Evolutionary conservation across 2,888 invertebrate genomes (phyloP), one percentile per base, ranked within the genome.

Genomic region (Ptilodon capucinus): DNA sequence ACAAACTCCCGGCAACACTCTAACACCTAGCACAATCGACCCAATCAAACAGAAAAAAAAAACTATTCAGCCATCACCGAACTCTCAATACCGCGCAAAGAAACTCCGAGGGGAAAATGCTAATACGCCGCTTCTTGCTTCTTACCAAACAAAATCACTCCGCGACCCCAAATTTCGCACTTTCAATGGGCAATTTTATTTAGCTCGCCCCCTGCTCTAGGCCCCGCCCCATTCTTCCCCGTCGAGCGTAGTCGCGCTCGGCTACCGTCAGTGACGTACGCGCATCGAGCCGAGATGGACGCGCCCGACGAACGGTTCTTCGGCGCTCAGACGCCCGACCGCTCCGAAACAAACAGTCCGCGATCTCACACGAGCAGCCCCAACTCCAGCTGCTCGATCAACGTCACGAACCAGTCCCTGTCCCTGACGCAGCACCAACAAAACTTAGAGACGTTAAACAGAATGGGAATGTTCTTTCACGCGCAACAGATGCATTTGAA

Each of bases 151-250:
- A 82, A 87, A 89, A 88, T 88, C 89, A 86, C 86, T 84, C 82
- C 85, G 84, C 85, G 84, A 84, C 86, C 86, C 88, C 87, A 84
- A 88, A 88, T 81, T 87, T 88, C 86, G 86, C 88, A 87, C 88
- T 86, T 85, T 84, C 81, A 92, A 92, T 91, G 91, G 89, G 87
- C 81, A 85, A 86, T 85, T 28, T 28, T 28, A 28, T 28, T 83
- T 81, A 68, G 80, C 79, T 81, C 71, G 79, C 80, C 85, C 86
- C 83, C 79, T 78, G 76, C 68, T 61, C 61, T 60, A 79, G 63
- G 78, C 83, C 67, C 80, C 81, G 79, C 80, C 81, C 65, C 59
- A 55, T 68, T 64, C 68, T 67, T 66, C 71, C 69, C 72, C 63
- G 62, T 50, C 59, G 61, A 39, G 52, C 63, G 57, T 60, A 63